phyloP scores from a whole-genome alignment of 2,888 invertebrate genomes.

The Teleiodes luculella region DNA sequence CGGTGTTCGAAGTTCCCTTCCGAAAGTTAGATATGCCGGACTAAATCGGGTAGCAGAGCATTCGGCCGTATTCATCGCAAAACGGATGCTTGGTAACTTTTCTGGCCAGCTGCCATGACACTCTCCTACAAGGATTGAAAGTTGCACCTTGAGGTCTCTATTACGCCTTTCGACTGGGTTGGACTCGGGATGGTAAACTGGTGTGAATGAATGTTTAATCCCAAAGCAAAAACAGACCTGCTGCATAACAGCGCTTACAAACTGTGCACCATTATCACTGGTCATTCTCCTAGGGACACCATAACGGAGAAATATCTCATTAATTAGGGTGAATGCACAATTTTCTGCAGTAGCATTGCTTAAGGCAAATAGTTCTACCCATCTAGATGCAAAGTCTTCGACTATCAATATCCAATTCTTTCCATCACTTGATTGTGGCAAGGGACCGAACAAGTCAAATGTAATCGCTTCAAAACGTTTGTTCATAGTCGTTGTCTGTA shows the following conservation, averaged over 20 bases:
- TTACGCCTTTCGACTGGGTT: slow-evolving; percentile 24
- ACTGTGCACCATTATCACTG: slow-evolving; percentile 25
- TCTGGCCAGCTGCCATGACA: slow-evolving; percentile 18
- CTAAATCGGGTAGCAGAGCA: slow-evolving; percentile 16
- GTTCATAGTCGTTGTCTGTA: slow-evolving; percentile 22
- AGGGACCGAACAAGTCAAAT: slow-evolving; percentile 26
- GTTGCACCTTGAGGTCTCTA: slow-evolving; percentile 20
- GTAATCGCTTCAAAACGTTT: slow-evolving; percentile 21
- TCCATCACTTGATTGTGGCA: slow-evolving; percentile 11
- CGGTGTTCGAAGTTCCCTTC: slow-evolving; percentile 25
- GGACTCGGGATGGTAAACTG: slow-evolving; percentile 33
- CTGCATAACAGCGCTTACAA: slow-evolving; percentile 23
- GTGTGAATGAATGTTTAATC: slow-evolving; percentile 28
- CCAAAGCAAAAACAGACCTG: slow-evolving; percentile 18
- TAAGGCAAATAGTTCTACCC: slow-evolving; percentile 37
- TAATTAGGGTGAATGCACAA: slow-evolving; percentile 31
- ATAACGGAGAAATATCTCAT: slow-evolving; percentile 31
- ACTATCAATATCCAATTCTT: slow-evolving; percentile 24
- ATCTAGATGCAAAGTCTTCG: slow-evolving; percentile 24
- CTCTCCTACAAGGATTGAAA: slow-evolving; percentile 19
- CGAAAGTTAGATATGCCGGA: slow-evolving; percentile 31
- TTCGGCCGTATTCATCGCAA: slow-evolving; percentile 7
- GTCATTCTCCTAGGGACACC: slow-evolving; percentile 20
- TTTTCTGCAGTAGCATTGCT: slow-evolving; percentile 32
- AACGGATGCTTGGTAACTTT: slow-evolving; percentile 18